Evolutionary conservation across 1,140 invertebrate genomes (phyloP), one percentile per base, ranked within the genome.

Genomic region (Caenorhabditis brenneri): DNA sequence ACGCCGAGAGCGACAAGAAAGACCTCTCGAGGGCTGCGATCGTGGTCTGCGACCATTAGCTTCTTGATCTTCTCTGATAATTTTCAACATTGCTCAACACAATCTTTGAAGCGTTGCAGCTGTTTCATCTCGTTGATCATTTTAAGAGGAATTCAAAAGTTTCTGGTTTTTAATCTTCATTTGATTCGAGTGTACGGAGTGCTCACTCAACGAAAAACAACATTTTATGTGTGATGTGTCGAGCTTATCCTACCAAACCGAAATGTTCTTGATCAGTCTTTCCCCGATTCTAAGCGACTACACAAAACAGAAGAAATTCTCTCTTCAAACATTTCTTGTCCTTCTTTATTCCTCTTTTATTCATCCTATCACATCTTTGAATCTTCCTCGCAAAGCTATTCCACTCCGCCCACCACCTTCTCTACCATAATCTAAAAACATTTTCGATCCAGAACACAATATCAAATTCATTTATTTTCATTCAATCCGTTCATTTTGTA

Each of bases 241-340:
- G 33, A 24, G 65, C 65, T 74, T 74, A 74, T 74, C 36, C 65
- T 2, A 4, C 24, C 15, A 1, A 29, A 24, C 22, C 9, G 27
- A 65, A 65, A 74, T 46, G 65, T 74, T n/a, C 65, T 24, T 74
- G 65, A 74, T 74, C 65, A 74, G 10, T 24, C n/a, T 6, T 51
- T 27, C 65, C 15, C 33, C 58, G 29, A 2, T 36, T 33, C n/a
- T n/a, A n/a, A n/a, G n/a, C n/a, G 39, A 19, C n/a, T 74, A 27
- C 58, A 27, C 36, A 65, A 39, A 65, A 39, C 65, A 74, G 36
- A 42, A 10, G 1, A 7, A 22, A 22, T 19, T 36, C 33, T n/a
- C 19, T 36, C 15, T 36, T 65, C n/a, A 65, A 4, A 65, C 31
- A 55, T 24, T 74, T 46, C 36, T 74, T 74, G 65, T 74, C n/a